phyloP scores from a whole-genome alignment of 1,140 invertebrate species.

The Brachionus plicatilis region DNA sequence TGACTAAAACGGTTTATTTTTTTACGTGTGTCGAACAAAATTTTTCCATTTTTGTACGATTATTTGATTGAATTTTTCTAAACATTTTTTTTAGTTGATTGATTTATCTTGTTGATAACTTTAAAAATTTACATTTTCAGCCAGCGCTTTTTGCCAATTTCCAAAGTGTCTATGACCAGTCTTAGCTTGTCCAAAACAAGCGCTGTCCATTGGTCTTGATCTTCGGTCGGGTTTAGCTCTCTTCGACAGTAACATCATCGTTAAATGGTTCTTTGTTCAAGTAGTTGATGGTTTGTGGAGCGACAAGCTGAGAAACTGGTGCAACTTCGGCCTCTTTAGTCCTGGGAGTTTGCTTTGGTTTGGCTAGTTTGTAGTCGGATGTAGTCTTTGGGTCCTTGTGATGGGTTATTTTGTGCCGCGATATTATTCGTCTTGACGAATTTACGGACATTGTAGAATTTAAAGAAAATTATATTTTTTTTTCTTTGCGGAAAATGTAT shows the following conservation, averaged over 20 bases:
- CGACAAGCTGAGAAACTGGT: neutral
- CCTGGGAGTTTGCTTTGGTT: neutral
- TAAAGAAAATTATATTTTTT: neutral
- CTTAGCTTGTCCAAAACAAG: neutral
- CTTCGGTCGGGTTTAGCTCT: neutral
- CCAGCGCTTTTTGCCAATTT: neutral
- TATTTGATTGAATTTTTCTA: slow-evolving; percentile 59
- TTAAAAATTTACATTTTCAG: neutral
- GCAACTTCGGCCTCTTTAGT: neutral
- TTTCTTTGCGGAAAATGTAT: neutral
- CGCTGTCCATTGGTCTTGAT: neutral
- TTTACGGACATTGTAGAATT: neutral
- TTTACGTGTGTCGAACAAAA: slow-evolving; percentile 73
- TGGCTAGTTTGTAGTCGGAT: neutral
- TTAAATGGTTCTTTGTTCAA: slow-evolving; percentile 38
- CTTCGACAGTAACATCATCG: neutral
- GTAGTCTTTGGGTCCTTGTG: neutral
- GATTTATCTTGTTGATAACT: neutral
- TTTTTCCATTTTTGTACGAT: slow-evolving; percentile 65
- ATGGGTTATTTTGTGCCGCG: neutral
- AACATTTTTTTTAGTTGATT: neutral
- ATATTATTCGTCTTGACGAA: slow-evolving; percentile 23
- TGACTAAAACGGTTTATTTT: slow-evolving; percentile 85
- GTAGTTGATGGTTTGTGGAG: neutral
- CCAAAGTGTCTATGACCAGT: neutral